These are phyloP conservation scores for Brachyistius frenatus DNA, from an alignment of 2,113 vertebrate genomes.

Conservation along the genomic window DNA sequence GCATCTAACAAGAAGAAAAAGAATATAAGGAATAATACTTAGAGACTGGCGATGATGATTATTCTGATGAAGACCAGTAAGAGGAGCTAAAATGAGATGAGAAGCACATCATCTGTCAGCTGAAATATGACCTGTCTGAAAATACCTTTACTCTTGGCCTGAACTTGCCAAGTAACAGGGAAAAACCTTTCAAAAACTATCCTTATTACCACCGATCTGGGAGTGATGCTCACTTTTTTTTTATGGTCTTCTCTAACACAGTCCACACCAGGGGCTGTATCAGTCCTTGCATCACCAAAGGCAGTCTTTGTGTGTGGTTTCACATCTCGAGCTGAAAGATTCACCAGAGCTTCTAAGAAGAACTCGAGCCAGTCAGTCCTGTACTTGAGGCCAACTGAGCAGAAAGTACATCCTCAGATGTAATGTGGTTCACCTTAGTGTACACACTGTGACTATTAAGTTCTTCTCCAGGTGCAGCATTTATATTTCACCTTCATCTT, in stretches of 20 bases:
- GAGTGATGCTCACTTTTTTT: not conserved
- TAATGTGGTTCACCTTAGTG: slow-evolving; percentile 5
- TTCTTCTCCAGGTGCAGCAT: slow-evolving; percentile 8
- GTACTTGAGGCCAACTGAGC: slow-evolving; percentile 15
- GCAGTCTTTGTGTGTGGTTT: slow-evolving; percentile 7
- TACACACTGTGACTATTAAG: slow-evolving; percentile 13
- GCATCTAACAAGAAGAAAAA: not conserved
- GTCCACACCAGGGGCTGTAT: slow-evolving; percentile 18
- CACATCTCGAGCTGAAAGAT: slow-evolving; percentile 49
- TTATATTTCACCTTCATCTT: slow-evolving; percentile 30
- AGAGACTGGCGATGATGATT: not conserved
- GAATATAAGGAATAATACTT: not conserved
- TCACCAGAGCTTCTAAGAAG: slow-evolving; percentile 17
- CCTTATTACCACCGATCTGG: slow-evolving; percentile 15
- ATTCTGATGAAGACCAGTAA: not conserved
- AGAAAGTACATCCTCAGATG: slow-evolving; percentile 38
- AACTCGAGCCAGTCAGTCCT: slow-evolving; percentile 33
- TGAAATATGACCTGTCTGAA: not conserved
- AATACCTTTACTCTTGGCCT: not conserved
- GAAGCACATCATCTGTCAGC: slow-evolving; percentile 3
- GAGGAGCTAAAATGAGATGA: slow-evolving; percentile 9
- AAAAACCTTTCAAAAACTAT: not conserved
- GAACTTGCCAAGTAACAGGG: not conserved
- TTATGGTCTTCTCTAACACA: not conserved
- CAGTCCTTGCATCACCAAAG: slow-evolving; percentile 21